phyloP scores from a whole-genome alignment of 2,888 invertebrate genomes.

The Lasioglossum leucozonium region DNA sequence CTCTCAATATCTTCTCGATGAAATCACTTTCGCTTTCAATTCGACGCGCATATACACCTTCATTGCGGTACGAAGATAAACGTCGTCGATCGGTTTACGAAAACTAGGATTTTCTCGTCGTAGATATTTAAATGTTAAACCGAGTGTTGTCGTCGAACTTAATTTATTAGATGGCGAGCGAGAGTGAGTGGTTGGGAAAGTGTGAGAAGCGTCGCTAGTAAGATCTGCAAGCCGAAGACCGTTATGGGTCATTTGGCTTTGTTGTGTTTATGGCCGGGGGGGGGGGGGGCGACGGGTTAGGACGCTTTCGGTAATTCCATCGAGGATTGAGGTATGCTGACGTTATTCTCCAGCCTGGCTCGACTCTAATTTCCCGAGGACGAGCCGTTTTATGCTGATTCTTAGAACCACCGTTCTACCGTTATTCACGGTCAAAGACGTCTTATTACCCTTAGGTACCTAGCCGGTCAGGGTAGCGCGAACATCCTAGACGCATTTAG shows the following conservation, averaged over 20 bases:
- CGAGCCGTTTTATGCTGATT: neutral
- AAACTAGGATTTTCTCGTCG: neutral
- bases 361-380: neutral
- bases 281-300: neutral
- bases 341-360: neutral
- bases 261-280: neutral
- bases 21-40: neutral
- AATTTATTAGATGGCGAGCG: neutral
- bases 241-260: neutral
- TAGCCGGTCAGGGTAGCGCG: neutral
- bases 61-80: neutral
- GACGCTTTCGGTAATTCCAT: no score
- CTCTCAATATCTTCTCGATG: neutral
- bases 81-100: neutral
- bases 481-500: neutral
- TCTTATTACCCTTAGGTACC: no score
- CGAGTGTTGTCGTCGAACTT: neutral
- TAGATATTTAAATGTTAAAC: slow-evolving; percentile 3
- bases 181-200: neutral
- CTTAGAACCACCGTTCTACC: neutral
- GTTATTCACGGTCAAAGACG: no score
- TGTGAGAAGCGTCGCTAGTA: neutral
- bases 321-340: neutral
- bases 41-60: neutral
- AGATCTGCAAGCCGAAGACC: neutral